Percentiles rank a stretch among this genome's conserved stretches.
These are phyloP conservation scores for Gonocerus acuteangulatus DNA, from an alignment of 2,888 invertebrate genomes.

Conservation along the genomic window DNA sequence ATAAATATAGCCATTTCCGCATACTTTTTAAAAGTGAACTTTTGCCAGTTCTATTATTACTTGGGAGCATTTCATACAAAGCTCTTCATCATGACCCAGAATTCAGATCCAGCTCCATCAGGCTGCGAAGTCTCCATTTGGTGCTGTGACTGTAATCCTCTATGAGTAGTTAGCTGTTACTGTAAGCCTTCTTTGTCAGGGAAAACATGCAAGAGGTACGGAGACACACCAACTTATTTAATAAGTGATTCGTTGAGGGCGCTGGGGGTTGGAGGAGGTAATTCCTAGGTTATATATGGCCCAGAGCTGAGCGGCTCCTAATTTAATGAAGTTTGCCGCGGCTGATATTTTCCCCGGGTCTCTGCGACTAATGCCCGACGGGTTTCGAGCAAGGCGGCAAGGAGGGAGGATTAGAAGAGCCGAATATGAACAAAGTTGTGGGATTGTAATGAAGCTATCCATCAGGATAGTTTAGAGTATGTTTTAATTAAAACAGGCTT, in stretches of 20 bases:
- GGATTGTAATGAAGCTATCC: slow-evolving; percentile 36
- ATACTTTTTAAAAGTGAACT: too few species aligned
- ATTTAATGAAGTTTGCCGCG: slow-evolving; percentile 25
- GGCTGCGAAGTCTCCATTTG: too few species aligned
- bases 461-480: slow-evolving; percentile 26
- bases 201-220: not conserved
- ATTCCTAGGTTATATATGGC: slow-evolving; percentile 11
- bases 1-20: too few species aligned
- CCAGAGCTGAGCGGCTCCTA: slow-evolving; percentile 1
- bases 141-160: too few species aligned
- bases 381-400: not conserved
- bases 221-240: slow-evolving; percentile 21
- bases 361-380: slow-evolving; percentile 18
- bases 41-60: too few species aligned
- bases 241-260: slow-evolving; percentile 14
- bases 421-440: slow-evolving; percentile 36
- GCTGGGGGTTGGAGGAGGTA: slow-evolving; percentile 4
- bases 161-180: too few species aligned
- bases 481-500: slow-evolving; percentile 12
- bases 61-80: too few species aligned
- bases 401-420: slow-evolving; percentile 12
- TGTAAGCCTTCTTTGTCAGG: too few species aligned
- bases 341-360: slow-evolving; percentile 20
- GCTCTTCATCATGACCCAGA: too few species aligned
- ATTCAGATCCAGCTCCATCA: too few species aligned